Conservation (phyloP, 2,797 vertebrate species). For the Halcyon chelicuti region DNA sequence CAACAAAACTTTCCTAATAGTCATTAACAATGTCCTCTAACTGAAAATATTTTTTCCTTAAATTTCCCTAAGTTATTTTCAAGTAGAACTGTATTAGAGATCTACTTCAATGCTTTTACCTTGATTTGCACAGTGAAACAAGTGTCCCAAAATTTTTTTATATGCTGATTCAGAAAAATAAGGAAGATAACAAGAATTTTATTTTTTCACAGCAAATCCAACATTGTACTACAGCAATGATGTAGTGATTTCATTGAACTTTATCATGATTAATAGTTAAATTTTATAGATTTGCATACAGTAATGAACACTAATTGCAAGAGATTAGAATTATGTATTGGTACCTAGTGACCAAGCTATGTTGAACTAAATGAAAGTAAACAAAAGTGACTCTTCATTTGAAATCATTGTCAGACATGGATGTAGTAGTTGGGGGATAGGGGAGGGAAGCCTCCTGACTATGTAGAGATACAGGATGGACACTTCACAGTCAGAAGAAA, state of each 20-base stretch:
- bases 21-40: neutral
- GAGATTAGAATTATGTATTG: neutral
- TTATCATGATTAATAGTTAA: slow-evolving; percentile 34
- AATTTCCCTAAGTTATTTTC: neutral
- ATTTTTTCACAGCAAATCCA: neutral
- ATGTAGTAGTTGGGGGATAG: neutral
- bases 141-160: neutral
- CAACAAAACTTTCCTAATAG: neutral
- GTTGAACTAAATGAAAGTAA: neutral
- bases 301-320: slow-evolving; percentile 6
- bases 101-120: neutral
- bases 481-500: neutral
- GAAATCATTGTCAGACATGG: neutral
- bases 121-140: neutral
- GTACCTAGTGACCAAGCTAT: neutral
- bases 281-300: slow-evolving; percentile 18
- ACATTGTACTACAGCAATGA: neutral
- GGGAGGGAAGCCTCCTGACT: no score
- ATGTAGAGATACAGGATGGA: neutral
- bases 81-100: neutral
- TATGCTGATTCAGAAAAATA: neutral
- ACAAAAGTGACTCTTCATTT: neutral
- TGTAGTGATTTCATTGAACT: neutral
- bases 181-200: neutral
- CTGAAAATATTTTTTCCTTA: neutral